Evolutionary conservation across 2,113 vertebrate genomes (phyloP).

Genomic region (Caranx ignobilis): DNA sequence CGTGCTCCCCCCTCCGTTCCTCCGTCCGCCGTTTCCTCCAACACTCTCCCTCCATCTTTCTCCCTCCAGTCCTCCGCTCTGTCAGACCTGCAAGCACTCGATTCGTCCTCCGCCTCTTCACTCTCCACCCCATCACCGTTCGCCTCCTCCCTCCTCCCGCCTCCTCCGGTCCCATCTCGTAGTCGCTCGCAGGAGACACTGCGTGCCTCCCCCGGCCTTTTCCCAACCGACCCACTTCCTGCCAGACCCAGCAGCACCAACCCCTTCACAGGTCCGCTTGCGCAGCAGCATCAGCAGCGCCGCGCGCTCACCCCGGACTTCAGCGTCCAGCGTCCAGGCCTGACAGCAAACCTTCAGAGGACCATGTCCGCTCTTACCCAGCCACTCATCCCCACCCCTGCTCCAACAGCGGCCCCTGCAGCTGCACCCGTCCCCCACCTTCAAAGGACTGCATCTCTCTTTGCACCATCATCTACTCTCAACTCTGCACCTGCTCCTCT

Average conservation of each 20-base stretch:
- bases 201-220: constrained; percentile 83
- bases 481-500: constrained; percentile 34
- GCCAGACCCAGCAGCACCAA: constrained; percentile 84
- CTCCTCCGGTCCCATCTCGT: constrained; percentile 84
- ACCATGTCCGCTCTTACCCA: constrained; percentile 60
- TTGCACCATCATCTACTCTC: constrained; percentile 37
- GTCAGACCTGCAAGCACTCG: constrained; percentile 71
- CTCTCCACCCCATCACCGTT: constrained; percentile 49
- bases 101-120: constrained; percentile 67
- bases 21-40: constrained; percentile 66
- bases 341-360: constrained; percentile 61
- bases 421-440: constrained; percentile 47
- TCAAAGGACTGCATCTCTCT: constrained; percentile 53
- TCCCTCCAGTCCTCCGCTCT: constrained; percentile 79
- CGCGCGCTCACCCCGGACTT: constrained; percentile 74
- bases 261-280: constrained; percentile 85
- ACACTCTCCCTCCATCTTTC: constrained; percentile 78
- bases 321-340: constrained; percentile 61
- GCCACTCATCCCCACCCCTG: constrained; percentile 71
- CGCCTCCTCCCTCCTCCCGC: constrained; percentile 80
- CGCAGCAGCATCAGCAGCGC: constrained; percentile 59
- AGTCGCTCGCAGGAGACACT: constrained; percentile 86
- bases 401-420: constrained; percentile 35
- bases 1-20: constrained; percentile 59
- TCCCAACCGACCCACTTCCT: constrained; percentile 73